phyloP scores from a whole-genome alignment of 2,797 vertebrate genomes.

The Arctocebus calabarensis region DNA sequence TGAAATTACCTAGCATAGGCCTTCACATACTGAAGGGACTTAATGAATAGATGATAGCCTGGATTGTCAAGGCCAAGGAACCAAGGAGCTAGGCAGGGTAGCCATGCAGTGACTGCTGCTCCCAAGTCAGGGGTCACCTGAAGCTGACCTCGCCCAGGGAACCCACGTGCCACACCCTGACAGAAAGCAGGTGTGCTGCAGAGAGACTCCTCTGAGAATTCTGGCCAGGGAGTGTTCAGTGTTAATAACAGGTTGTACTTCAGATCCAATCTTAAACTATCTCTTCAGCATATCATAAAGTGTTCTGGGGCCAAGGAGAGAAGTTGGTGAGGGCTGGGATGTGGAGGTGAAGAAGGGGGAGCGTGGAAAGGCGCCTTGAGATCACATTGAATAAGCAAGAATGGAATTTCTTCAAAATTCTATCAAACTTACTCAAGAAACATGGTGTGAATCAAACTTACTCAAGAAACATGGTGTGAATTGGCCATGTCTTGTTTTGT shows the following conservation, averaged over 20 bases:
- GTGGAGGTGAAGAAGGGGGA: neutral
- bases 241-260: neutral
- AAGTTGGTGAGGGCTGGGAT: neutral
- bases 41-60: neutral
- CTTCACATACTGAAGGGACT: neutral
- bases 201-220: neutral
- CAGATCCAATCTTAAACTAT: neutral
- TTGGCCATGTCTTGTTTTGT: constrained; percentile 57
- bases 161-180: neutral
- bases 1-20: neutral
- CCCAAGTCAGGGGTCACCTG: neutral
- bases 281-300: neutral
- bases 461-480: constrained; percentile 52
- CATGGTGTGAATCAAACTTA: constrained; percentile 64
- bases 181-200: neutral
- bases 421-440: constrained; percentile 24
- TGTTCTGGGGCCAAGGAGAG: neutral
- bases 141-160: neutral
- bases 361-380: neutral
- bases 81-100: neutral
- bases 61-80: neutral
- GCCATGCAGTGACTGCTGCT: neutral
- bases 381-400: constrained; percentile 48
- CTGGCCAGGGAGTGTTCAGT: neutral
- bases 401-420: too few relatives aligned